A percentile compares a stretch with the other conserved stretches of the same genome.
phyloP scores from a whole-genome alignment of 2,797 vertebrate species.

The Molossus molossus region DNA sequence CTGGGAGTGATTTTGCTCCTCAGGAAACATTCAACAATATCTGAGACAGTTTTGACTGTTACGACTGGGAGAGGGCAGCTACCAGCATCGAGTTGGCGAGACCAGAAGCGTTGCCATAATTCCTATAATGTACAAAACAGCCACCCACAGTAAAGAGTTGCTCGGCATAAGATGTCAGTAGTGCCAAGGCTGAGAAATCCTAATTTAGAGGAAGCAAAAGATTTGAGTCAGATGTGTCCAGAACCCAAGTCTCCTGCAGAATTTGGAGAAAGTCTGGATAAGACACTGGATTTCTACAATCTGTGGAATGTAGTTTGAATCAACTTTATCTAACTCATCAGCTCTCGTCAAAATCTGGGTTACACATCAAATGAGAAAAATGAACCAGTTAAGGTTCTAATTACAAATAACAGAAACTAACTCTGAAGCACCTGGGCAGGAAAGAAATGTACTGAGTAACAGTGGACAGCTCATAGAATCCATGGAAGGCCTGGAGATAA shows the following conservation, averaged over 20 bases:
- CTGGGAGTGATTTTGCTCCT: not conserved
- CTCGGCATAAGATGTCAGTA: not conserved
- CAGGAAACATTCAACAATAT: not conserved
- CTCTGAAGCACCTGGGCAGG: not conserved
- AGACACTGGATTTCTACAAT: not conserved
- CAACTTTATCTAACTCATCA: not conserved
- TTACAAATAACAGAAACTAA: constrained; percentile 23
- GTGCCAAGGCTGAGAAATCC: not conserved
- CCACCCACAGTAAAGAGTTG: not conserved
- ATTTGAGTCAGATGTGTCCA: not conserved
- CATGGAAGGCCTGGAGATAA: not conserved
- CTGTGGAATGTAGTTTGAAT: not conserved
- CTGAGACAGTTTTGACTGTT: not conserved
- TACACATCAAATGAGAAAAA: constrained; percentile 17
- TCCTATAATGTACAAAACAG: not conserved
- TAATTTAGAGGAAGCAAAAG: constrained; percentile 9
- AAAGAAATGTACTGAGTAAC: not conserved
- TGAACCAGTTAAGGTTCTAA: not conserved
- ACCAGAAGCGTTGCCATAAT: not conserved
- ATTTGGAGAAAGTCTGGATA: not conserved
- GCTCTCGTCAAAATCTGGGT: not conserved
- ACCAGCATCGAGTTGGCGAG: not conserved
- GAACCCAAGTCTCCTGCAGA: not conserved
- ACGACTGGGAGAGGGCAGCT: not conserved
- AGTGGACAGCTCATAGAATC: not conserved